Conservation (phyloP, 2,797 vertebrate species). For the Pseudomugil gertrudae region DNA sequence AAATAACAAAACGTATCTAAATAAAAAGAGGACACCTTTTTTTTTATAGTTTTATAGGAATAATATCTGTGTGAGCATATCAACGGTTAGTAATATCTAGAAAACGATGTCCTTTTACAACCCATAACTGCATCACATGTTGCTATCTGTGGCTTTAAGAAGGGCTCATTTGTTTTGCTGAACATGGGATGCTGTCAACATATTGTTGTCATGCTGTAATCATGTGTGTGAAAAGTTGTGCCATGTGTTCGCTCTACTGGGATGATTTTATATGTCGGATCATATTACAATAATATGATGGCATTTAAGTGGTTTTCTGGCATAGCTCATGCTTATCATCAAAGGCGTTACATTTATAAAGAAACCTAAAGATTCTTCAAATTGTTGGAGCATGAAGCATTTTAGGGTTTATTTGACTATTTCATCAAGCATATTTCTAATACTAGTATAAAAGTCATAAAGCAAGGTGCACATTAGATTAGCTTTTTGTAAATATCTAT, state of each 20-base stretch:
- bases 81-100: background rate
- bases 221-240: constrained; percentile 35
- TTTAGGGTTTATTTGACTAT: too few relatives aligned
- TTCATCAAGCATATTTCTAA: background rate
- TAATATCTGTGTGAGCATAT: background rate
- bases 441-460: background rate
- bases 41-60: background rate
- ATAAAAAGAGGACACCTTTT: background rate
- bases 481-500: background rate
- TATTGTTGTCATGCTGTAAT: constrained; percentile 22
- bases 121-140: constrained; percentile 16
- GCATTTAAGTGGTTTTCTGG: constrained; percentile 18
- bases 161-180: constrained; percentile 28
- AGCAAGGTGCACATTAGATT: background rate
- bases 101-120: background rate
- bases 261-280: constrained; percentile 53
- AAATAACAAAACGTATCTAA: background rate
- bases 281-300: constrained; percentile 23
- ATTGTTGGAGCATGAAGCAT: background rate
- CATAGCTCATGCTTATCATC: constrained; percentile 57
- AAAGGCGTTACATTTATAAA: background rate
- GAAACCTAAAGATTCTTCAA: background rate
- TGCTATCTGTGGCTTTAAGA: constrained; percentile 58
- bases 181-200: constrained; percentile 18
- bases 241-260: constrained; percentile 42